A percentile compares a stretch with the other conserved stretches of the same genome.
Evolutionary conservation across 2,113 vertebrate genomes (phyloP).

Genomic region (Ochotona princeps): DNA sequence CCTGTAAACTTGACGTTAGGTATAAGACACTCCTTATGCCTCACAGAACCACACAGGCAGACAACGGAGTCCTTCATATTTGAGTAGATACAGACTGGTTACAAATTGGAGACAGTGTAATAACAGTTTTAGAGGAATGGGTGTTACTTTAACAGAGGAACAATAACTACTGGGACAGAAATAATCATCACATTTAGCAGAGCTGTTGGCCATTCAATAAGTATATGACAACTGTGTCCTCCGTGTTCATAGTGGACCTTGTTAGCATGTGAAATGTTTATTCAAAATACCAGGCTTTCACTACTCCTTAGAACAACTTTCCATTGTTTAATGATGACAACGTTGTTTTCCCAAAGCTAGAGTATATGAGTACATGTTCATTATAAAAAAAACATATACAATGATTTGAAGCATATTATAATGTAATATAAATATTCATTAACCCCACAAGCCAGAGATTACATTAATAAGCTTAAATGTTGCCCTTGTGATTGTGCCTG

Average conservation of each 20-base stretch:
- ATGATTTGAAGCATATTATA: not conserved
- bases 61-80: constrained; percentile 45
- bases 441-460: not conserved
- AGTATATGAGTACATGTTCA: not conserved
- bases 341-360: constrained; percentile 22
- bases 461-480: not conserved
- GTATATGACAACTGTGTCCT: not conserved
- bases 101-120: not conserved
- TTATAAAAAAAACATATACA: not conserved
- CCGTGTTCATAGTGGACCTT: not conserved
- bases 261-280: not conserved
- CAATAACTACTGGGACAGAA: not conserved
- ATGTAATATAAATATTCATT: not conserved
- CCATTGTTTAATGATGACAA: not conserved
- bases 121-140: not conserved
- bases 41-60: not conserved
- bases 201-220: not conserved
- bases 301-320: not conserved
- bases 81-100: not conserved
- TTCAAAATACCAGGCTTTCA: not conserved
- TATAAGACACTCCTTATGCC: constrained; percentile 33
- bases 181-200: not conserved
- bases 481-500: not conserved
- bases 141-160: not conserved
- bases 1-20: not conserved